These are phyloP conservation scores for Xiphophorus hellerii DNA, from an alignment of 2,113 vertebrate species.

Conservation along the genomic window DNA sequence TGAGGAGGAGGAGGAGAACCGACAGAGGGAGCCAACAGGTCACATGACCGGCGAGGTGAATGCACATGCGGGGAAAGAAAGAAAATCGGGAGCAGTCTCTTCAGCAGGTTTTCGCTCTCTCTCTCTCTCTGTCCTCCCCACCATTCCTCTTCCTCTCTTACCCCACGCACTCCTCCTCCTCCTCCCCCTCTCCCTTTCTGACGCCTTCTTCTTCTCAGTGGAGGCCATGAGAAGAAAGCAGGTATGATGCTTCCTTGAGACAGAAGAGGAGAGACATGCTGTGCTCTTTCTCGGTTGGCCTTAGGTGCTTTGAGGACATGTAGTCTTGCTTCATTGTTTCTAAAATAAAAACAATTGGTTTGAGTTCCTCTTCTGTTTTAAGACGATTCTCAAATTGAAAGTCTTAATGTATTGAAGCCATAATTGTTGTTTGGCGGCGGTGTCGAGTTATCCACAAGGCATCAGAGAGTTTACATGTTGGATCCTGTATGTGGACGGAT, in stretches of 20 bases:
- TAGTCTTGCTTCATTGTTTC: slow-evolving; percentile 1
- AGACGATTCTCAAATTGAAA: slow-evolving; percentile 5
- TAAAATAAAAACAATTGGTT: slow-evolving; percentile 18
- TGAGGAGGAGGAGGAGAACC: slow-evolving; percentile 63
- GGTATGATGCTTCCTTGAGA: slow-evolving; percentile 80
- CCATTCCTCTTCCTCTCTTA: slow-evolving; percentile 19
- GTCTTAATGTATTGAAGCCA: slow-evolving; percentile 13
- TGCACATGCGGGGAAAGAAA: slow-evolving; percentile 76
- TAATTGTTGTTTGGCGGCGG: slow-evolving; percentile 3
- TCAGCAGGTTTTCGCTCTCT: slow-evolving; percentile 60
- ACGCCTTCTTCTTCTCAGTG: slow-evolving; percentile 73
- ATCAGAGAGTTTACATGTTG: slow-evolving; percentile 39
- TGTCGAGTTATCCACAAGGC: slow-evolving; percentile 15
- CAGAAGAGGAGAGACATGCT: slow-evolving; percentile 55
- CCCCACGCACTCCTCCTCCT: slow-evolving; percentile 18
- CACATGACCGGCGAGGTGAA: slow-evolving; percentile 78
- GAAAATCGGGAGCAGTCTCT: slow-evolving; percentile 78
- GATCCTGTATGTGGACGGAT: slow-evolving; percentile 31
- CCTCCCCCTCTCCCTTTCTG: slow-evolving; percentile 37
- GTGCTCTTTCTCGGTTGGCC: slow-evolving; percentile 42
- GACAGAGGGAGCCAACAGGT: slow-evolving; percentile 82
- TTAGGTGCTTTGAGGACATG: slow-evolving; percentile 41
- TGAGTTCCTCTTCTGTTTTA: slow-evolving; percentile 30
- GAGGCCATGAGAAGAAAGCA: slow-evolving; percentile 82
- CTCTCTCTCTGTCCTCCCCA: slow-evolving; percentile 30